These are phyloP conservation scores for Ploceus nigricollis DNA, from an alignment of 2,113 vertebrate species.

Conservation along the genomic window DNA sequence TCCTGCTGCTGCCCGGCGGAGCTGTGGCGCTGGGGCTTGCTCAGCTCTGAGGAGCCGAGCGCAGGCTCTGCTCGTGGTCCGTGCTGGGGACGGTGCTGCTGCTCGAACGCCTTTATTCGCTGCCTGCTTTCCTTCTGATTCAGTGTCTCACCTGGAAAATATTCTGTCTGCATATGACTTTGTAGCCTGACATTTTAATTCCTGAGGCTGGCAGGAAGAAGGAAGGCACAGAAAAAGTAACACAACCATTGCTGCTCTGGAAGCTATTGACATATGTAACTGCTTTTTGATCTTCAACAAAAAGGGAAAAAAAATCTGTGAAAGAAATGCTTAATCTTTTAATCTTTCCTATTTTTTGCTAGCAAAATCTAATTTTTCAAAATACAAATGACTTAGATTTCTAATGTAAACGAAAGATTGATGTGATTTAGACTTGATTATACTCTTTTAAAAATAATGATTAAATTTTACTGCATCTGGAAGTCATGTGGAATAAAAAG, in stretches of 20 bases:
- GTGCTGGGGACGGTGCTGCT: background rate
- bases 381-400: background rate
- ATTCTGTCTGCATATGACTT: accelerated
- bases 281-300: background rate
- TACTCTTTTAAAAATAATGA: background rate
- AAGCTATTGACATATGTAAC: background rate
- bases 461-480: background rate
- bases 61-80: background rate
- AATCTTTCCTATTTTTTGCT: background rate
- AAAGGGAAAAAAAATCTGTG: background rate
- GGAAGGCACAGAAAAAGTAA: background rate
- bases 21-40: background rate
- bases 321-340: background rate
- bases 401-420: background rate
- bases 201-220: background rate
- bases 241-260: background rate
- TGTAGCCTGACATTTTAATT: background rate
- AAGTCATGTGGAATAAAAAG: background rate
- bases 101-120: background rate
- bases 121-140: background rate
- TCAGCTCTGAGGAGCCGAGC: accelerated
- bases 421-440: background rate
- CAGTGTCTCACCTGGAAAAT: background rate
- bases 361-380: background rate
- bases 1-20: background rate